Base-by-base conservation (phyloP, 2,113 vertebrate genomes). In the Otocyon megalotis region DNA sequence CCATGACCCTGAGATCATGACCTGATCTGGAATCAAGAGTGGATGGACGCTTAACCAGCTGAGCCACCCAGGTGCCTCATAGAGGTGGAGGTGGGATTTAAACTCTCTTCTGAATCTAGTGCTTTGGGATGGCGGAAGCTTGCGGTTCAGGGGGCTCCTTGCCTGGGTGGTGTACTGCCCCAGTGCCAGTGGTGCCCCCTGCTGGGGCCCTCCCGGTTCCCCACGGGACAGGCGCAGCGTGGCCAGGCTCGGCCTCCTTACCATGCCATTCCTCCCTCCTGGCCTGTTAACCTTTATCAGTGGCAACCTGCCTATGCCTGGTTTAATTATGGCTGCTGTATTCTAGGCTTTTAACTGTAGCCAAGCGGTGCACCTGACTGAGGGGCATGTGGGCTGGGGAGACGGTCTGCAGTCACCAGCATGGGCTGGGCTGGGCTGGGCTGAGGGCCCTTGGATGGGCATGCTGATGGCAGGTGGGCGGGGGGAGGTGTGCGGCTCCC, bases 291-390 rank as follows among this genome's bases (percentile, higher is more conserved):
- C 94, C 85, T 50, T 89, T 86, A 28, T 3, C 30, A 30, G 43
- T 91, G 43, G 76, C 87, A 77, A 30, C 88, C 43, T 58, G 72
- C 67, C 92, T 81, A 53, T 43, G 86, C 92, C 13, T 58, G 3
- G 35, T 63, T 93, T 94, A 48, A 62, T 87, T 35, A 84, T 0
- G 1, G 72, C 74, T 16, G 3, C 81, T 92, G 28, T 48, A 53
- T 86, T 92, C 95, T 30, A 58, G 71, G 79, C 32, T 62, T n/a
- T 62, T 62, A 50, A 7, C 84, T 54, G 62, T n/a, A 95, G 93
- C 91, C 62, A 43, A 56, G 82, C 22, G 6, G 56, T 2, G 10
- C 19, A 2, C 83, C 56, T 37, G 14, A 32, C 24, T 0, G 8
- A 4, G 69, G 72, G 37, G 86, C 0, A 12, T 20, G 72, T 0